A percentile compares a stretch with the other conserved stretches of the same genome.
Evolutionary conservation across 2,113 vertebrate genomes (phyloP).

Genomic region (Arvicanthis niloticus): DNA sequence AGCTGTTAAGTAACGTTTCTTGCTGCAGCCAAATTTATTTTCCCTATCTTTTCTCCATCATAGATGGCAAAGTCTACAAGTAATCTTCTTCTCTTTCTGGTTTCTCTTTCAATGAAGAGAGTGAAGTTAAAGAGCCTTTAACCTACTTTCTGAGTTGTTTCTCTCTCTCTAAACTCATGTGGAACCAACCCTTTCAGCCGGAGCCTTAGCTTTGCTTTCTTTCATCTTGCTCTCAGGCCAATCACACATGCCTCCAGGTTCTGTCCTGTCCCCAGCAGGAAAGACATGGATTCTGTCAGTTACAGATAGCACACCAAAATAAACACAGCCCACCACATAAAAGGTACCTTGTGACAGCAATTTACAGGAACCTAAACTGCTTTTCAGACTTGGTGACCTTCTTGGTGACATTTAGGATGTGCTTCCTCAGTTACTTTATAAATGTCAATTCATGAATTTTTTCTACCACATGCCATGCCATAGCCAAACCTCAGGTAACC

Average conservation of each 20-base stretch:
- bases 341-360: background rate
- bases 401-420: background rate
- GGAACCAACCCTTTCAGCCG: background rate
- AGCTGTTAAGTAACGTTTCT: background rate
- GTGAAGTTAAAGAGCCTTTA: background rate
- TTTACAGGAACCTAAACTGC: background rate
- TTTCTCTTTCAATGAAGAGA: background rate
- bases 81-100: background rate
- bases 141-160: constrained; percentile 15
- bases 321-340: background rate
- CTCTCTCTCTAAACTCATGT: background rate
- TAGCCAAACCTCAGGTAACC: background rate
- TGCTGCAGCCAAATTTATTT: background rate
- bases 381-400: background rate
- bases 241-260: background rate
- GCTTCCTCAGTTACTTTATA: background rate
- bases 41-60: background rate
- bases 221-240: background rate
- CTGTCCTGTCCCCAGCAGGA: no score
- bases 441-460: background rate
- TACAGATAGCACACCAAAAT: background rate
- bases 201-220: background rate
- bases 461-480: background rate
- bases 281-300: background rate
- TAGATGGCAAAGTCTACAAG: background rate